Base-by-base conservation (phyloP, 2,888 invertebrate species). In the Andrena minutula region DNA sequence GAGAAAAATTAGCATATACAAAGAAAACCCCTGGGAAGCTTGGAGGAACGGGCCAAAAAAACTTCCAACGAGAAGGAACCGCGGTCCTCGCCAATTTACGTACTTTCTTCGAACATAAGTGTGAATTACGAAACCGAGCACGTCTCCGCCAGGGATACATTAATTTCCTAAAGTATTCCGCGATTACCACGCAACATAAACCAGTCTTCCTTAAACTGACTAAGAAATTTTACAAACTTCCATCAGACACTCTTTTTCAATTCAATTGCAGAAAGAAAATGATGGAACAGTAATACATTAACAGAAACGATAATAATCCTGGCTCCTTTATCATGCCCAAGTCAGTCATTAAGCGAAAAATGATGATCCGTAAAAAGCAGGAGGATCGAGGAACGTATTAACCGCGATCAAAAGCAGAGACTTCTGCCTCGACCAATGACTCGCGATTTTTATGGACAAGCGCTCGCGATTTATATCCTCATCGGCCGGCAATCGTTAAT, bases 401-500 rank as follows among this genome's bases (percentile, higher is more conserved):
- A 53, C 47, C 30, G 41, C 61, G 78, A 75, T 56, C 53, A 63
- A 78, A 56, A 56, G 32, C 30, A 61, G 20, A 51, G 53, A 16
- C 30, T 51, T 51, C 10, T 23, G 30, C 63, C 41, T 72, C 47
- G 26, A 23, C 30, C 56, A 6, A 47, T 32, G 28, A 77, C 64
- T 28, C 65, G 49, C 16, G 30, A 41, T 47, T 71, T 77, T 65
- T 41, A 49, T 26, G 23, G 56, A 49, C 63, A 0, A 23, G 20
- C 4, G 2, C 2, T 10, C 7, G 12, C 58, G 73, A 77, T 77
- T 73, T 77, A 73, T 73, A 60, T 72, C 49, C 72, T 16, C 76
- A 49, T 76, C 47, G 72, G 58, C 3, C 32, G n/a, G 26, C 69
- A 56, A 79, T 79, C 66, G 58, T 75, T 75, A 75, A 69, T 64